phyloP scores from a whole-genome alignment of 1,140 invertebrate genomes.

The Riptortus pedestris region DNA sequence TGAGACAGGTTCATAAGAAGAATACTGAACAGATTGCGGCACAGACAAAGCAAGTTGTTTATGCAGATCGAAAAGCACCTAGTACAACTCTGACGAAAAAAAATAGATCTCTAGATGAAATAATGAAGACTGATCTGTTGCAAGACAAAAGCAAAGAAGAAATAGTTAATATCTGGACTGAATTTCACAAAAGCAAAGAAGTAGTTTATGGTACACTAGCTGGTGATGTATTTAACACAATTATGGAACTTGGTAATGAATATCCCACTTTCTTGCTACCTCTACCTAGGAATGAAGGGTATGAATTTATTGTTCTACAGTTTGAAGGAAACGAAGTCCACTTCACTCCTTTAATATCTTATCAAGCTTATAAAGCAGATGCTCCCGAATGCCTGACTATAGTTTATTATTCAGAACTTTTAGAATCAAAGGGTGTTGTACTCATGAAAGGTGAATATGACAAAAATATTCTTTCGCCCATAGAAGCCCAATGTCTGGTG shows the following conservation, averaged over 20 bases:
- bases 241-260: slow-evolving; percentile 46
- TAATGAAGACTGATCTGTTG: slow-evolving; percentile 72
- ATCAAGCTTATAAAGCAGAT: slow-evolving; percentile 83
- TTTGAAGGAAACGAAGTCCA: slow-evolving; percentile 63
- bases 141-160: slow-evolving; percentile 60
- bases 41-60: background rate
- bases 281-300: slow-evolving; percentile 68
- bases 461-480: slow-evolving; percentile 59
- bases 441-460: slow-evolving; percentile 84
- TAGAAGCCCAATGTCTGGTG: slow-evolving; percentile 73
- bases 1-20: slow-evolving; percentile 48
- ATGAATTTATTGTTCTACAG: slow-evolving; percentile 79
- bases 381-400: slow-evolving; percentile 79
- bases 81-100: background rate
- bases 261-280: slow-evolving; percentile 70
- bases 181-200: slow-evolving; percentile 63
- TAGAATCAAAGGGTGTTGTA: slow-evolving; percentile 63
- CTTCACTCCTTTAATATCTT: slow-evolving; percentile 77
- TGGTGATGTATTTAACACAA: slow-evolving; percentile 44
- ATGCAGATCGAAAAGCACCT: background rate
- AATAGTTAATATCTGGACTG: slow-evolving; percentile 65
- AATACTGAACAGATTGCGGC: slow-evolving; percentile 38
- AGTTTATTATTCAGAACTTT: slow-evolving; percentile 70
- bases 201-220: slow-evolving; percentile 60
- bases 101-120: slow-evolving; percentile 46